Conservation (phyloP, 2,888 invertebrate genomes). For the Aethes cnicana region DNA sequence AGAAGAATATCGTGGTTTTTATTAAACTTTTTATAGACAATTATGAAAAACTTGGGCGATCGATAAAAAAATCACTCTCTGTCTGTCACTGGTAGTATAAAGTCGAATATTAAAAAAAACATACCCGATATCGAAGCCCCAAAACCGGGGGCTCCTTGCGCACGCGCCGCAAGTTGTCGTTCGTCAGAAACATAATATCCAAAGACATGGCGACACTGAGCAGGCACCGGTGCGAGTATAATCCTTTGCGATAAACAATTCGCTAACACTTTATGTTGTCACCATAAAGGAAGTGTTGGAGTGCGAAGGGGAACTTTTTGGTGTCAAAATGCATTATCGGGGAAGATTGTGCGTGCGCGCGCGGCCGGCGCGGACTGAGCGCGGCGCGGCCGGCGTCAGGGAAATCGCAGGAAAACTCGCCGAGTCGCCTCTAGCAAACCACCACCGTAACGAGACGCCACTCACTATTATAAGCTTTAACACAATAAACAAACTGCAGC, state of each 20-base stretch:
- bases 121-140: constrained; percentile 77
- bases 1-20: too few relatives aligned
- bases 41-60: too few relatives aligned
- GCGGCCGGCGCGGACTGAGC: constrained; percentile 56
- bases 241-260: constrained; percentile 45
- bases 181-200: constrained; percentile 81
- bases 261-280: constrained; percentile 53
- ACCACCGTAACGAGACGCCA: constrained; percentile 58
- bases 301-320: constrained; percentile 52
- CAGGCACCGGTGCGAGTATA: constrained; percentile 42
- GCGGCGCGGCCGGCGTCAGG: constrained; percentile 51
- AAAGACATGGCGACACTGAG: constrained; percentile 64
- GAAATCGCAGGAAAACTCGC: constrained; percentile 73
- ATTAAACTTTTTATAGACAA: too few relatives aligned
- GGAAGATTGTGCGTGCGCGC: constrained; percentile 51
- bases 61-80: too few relatives aligned
- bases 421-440: constrained; percentile 51
- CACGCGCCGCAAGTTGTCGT: constrained; percentile 76
- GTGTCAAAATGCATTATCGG: constrained; percentile 79
- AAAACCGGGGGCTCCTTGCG: constrained; percentile 74
- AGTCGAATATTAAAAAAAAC: constrained; percentile 40
- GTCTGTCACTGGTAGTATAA: too few relatives aligned
- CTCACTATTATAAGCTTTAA: constrained; percentile 29
- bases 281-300: constrained; percentile 57
- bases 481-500: constrained; percentile 9